Conservation (phyloP, 2,888 invertebrate species). For the Machimus atricapillus region DNA sequence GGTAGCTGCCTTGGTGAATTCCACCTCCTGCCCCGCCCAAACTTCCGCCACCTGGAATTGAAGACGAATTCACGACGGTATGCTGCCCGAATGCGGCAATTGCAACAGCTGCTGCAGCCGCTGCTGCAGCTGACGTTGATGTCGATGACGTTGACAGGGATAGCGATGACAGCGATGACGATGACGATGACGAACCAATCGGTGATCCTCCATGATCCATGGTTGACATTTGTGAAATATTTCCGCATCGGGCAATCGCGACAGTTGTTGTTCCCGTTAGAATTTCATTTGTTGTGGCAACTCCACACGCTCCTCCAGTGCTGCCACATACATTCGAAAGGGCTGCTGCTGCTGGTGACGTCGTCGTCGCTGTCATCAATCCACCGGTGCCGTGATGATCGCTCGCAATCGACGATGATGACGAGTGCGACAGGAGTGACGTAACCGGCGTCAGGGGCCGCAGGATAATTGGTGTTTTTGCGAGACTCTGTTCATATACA, state of each 20-base stretch:
- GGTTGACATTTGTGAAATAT: not conserved
- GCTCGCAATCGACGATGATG: constrained; percentile 20
- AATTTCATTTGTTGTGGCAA: not conserved
- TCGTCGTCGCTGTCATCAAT: no score
- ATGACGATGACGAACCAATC: not conserved
- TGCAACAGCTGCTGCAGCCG: constrained; percentile 41
- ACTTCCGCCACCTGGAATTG: not conserved
- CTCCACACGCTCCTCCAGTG: not conserved
- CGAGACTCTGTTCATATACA: not conserved
- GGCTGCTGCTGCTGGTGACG: not conserved
- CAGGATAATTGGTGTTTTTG: not conserved
- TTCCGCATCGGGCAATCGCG: not conserved
- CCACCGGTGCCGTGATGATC: not conserved
- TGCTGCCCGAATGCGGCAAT: constrained; percentile 41
- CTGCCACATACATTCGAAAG: not conserved
- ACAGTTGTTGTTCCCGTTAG: not conserved
- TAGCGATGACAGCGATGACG: constrained; percentile 23
- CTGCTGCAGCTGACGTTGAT: not conserved
- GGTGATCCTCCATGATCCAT: not conserved
- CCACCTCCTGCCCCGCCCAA: not conserved
- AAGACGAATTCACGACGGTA: not conserved
- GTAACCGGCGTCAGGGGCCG: not conserved
- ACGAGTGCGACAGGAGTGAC: constrained; percentile 1
- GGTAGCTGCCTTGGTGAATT: not conserved
- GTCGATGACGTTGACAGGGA: not conserved